Evolutionary conservation across 2,888 invertebrate species (phyloP), one percentile per base, ranked within the genome.

Genomic region (Pseudeuparius sepicola): DNA sequence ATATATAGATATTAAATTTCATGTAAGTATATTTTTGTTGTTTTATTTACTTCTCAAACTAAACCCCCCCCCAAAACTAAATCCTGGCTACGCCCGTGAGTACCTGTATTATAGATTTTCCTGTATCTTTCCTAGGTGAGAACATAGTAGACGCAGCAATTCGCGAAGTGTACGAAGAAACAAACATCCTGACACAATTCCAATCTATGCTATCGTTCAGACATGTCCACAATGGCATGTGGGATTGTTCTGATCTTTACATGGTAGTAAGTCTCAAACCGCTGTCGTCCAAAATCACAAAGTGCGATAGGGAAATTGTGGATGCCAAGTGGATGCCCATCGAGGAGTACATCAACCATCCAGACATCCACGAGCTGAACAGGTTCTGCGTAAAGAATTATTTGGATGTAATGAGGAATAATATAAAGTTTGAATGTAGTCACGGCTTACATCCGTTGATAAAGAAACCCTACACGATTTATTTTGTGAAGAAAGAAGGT

Each of bases 81-180:
- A n/a, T n/a, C n/a, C n/a, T n/a, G n/a, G n/a, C n/a, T n/a, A n/a
- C n/a, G n/a, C n/a, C n/a, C n/a, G n/a, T n/a, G n/a, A n/a, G n/a
- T n/a, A n/a, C n/a, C n/a, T n/a, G n/a, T n/a, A n/a, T n/a, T n/a
- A n/a, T n/a, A n/a, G n/a, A n/a, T n/a, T n/a, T n/a, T n/a, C n/a
- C n/a, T n/a, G n/a, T n/a, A n/a, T n/a, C 10, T 27, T 9, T 54
- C 37, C 27, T 24, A 85, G 86, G 79, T 36, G 93, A 94, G 68
- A 76, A 87, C 53, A 67, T 94, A 24, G 68, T 74, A 38, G 78
- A 79, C 49, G 88, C 90, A 9, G 88, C 80, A 0, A 70, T 78
- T 33, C 71, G 94, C 44, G 94, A 94, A 66, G 84, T 93, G 0
- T 65, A 71, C 34, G 94, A 94, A 66, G 94, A 94, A 66, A 94